Conservation (phyloP, 2,888 invertebrate species). For the Amphimallon solstitiale region DNA sequence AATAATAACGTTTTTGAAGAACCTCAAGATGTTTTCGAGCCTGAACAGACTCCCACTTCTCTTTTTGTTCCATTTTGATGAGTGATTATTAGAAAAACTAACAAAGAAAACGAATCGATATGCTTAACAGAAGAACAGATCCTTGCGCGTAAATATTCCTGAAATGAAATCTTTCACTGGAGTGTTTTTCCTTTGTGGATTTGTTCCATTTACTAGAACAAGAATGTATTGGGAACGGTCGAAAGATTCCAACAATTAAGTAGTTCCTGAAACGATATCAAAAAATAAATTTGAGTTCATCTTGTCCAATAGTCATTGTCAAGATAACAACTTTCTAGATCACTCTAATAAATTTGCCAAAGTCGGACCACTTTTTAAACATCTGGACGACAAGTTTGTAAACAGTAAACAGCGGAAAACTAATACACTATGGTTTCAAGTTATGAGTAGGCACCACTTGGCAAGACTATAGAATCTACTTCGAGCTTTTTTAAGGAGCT, state of each 20-base stretch:
- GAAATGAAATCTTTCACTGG: not conserved
- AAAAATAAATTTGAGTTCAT: not conserved
- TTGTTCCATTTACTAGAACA: not conserved
- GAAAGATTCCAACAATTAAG: not conserved
- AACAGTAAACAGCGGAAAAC: too few relatives aligned
- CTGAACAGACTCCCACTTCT: not conserved
- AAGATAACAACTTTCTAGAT: too few relatives aligned
- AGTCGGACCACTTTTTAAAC: too few relatives aligned
- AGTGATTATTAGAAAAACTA: not conserved
- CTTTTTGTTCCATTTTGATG: not conserved
- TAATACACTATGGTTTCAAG: too few relatives aligned
- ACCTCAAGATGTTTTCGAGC: not conserved
- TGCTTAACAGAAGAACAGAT: not conserved
- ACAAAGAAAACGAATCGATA: not conserved
- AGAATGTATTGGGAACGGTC: slow-evolving; percentile 1
- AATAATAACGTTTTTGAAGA: not conserved
- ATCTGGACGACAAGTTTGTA: too few relatives aligned
- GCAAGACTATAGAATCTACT: too few relatives aligned
- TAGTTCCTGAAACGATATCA: not conserved
- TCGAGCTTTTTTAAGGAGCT: too few relatives aligned
- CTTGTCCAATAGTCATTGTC: not conserved
- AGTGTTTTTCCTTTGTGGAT: not conserved
- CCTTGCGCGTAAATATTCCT: too few relatives aligned
- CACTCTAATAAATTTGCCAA: too few relatives aligned
- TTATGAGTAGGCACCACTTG: too few relatives aligned